Conservation (phyloP, 2,888 invertebrate genomes). For the Catocala sponsa region DNA sequence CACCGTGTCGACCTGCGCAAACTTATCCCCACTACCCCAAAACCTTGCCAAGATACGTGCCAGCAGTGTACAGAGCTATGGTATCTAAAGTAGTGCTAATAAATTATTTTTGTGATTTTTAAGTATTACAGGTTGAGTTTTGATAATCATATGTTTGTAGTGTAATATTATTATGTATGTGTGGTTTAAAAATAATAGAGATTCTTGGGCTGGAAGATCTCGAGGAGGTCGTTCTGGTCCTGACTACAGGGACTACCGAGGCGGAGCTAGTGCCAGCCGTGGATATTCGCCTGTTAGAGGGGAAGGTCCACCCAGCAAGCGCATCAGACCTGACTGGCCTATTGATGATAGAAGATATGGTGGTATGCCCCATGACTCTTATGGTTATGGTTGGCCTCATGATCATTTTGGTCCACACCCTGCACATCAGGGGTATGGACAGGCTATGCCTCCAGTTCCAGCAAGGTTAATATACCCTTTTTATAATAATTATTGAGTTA, state of each 20-base stretch:
- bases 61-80: too few relatives aligned
- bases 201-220: constrained; percentile 61
- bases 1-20: too few relatives aligned
- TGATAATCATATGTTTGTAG: too few relatives aligned
- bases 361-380: constrained; percentile 84
- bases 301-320: constrained; percentile 93
- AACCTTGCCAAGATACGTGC: too few relatives aligned
- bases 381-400: constrained; percentile 87
- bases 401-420: constrained; percentile 88
- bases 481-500: too few relatives aligned
- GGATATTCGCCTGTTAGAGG: constrained; percentile 93
- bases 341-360: constrained; percentile 84
- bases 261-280: constrained; percentile 90
- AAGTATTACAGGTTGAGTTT: too few relatives aligned
- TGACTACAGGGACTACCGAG: constrained; percentile 93
- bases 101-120: too few relatives aligned
- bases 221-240: constrained; percentile 92
- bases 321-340: constrained; percentile 92
- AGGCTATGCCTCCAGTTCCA: constrained; percentile 86
- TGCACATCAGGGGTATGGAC: constrained; percentile 89
- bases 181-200: background rate
- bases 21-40: too few relatives aligned
- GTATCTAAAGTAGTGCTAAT: too few relatives aligned
- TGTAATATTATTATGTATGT: too few relatives aligned
- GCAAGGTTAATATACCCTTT: constrained; percentile 68